Evolutionary conservation across 2,113 vertebrate species (phyloP), one percentile per base, ranked within the genome.

Genomic region (Solea senegalensis): DNA sequence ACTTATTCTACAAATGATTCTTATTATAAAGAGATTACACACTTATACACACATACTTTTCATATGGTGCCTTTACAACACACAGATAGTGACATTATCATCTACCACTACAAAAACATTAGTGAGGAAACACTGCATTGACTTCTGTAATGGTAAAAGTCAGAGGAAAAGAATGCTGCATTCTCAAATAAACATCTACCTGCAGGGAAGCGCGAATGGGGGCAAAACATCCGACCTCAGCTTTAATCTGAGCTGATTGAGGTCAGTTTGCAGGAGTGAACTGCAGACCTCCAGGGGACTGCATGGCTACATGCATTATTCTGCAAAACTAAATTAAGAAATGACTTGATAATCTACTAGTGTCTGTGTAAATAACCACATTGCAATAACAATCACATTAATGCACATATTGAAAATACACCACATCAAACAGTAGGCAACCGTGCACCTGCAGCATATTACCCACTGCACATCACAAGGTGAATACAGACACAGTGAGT

Each of bases 241-340:
- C 81, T 85, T 82, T 87, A 87, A 85, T 89, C 74, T 72, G 69
- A 84, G 67, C 39, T 86, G 87, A 87, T 89, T 90, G 86, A 84
- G 86, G 83, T 89, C 85, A 86, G 76, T 81, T 69, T 46, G 39
- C 66, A 68, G 74, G 51, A 79, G 59, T 81, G 78, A 86, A 82
- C 86, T 15, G 44, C 80, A 69, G 56, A 78, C 69, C 76, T 86
- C 84, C 76, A 81, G 21, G 8, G 78, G 72, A 65, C 56, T 76
- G 67, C 57, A 68, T 9, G 40, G 71, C 54, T 79, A 54, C 81
- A 86, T 76, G 79, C 80, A 79, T 28, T 58, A 27, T 72, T 74
- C 66, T 68, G 54, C 57, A 80, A 64, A 58, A 11, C 52, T 57
- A 34, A 77, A 66, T 58, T 48, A 26, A 39, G n/a, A 65, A 64